Evolutionary conservation across 2,797 vertebrate genomes (phyloP), one percentile per base, ranked within the genome.

Genomic region (Danio jaintianensis): DNA sequence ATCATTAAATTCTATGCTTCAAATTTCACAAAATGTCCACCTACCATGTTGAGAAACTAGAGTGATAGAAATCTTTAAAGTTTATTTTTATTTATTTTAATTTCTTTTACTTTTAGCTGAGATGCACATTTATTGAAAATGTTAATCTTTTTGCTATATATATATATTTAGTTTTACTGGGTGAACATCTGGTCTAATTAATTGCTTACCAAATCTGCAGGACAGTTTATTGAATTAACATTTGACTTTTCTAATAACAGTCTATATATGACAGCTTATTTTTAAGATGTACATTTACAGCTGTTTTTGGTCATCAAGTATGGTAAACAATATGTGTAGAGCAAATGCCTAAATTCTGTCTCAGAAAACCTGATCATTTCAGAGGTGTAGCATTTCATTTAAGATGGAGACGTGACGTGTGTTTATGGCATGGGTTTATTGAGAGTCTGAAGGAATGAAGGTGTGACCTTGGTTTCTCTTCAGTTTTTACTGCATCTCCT

Each of bases 391-490:
- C 5, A 2, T 16, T 42, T 73, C 20, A 29, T 73, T 59, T 43
- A 59, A 43, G 13, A 47, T 11, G 4, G 38, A 43, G 5, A 12
- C 11, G 4, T 13, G 40, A 5, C 0, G 3, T 52, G 10, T 36
- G 63, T 42, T 40, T 64, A 45, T 10, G 43, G 20, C 11, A 52
- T 12, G 6, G 1, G 15, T 38, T 70, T 16, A 48, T 29, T 48
- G 43, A 67, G 29, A 11, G 40, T 36, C 43, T 18, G 9, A 12
- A 38, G 66, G 78, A 83, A 68, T 83, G 71, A 63, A 76, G 56
- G 53, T 45, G 72, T 58, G 61, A 81, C 53, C 45, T 36, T 55
- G 15, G 12, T 53, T 55, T 67, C 42, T 45, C 53, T 22, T 58
- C 56, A 56, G 53, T 69, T 48, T 64, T 16, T n/a, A 75, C 66